Percentiles rank a stretch among this genome's conserved stretches.
phyloP scores from a whole-genome alignment of 1,140 invertebrate genomes.

The Mya arenaria region DNA sequence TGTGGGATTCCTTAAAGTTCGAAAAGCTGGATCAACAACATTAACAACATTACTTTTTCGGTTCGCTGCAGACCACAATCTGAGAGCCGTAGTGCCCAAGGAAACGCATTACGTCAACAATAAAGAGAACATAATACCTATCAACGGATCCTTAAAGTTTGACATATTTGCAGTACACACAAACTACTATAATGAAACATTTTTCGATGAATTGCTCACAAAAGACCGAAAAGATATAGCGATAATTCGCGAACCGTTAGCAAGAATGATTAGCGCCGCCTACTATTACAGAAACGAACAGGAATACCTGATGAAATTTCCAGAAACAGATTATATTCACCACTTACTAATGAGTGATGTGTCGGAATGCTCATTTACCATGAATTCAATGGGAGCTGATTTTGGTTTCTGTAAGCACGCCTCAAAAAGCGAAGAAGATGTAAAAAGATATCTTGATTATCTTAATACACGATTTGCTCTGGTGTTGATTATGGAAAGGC shows the following conservation, averaged over 20 bases:
- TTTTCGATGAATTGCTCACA: neutral
- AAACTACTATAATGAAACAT: neutral
- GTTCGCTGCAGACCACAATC: neutral
- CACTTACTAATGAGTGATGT: neutral
- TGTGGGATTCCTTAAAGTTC: neutral
- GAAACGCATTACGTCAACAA: neutral
- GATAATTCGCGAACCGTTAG: neutral
- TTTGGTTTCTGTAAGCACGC: neutral
- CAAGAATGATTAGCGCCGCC: neutral
- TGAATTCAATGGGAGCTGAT: neutral
- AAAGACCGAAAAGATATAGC: neutral
- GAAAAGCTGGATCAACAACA: neutral
- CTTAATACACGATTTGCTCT: neutral
- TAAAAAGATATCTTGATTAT: neutral
- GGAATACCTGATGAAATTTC: neutral
- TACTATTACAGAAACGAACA: neutral
- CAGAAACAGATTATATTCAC: neutral
- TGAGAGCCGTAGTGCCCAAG: neutral
- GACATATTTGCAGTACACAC: conserved; percentile 12
- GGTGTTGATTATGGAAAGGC: neutral
- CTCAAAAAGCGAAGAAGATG: neutral
- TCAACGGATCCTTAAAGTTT: neutral
- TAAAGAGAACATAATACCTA: neutral
- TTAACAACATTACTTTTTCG: neutral
- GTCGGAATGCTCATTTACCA: neutral